Conservation (phyloP, 2,797 vertebrate species). For the Paramormyrops hopkinsi region DNA sequence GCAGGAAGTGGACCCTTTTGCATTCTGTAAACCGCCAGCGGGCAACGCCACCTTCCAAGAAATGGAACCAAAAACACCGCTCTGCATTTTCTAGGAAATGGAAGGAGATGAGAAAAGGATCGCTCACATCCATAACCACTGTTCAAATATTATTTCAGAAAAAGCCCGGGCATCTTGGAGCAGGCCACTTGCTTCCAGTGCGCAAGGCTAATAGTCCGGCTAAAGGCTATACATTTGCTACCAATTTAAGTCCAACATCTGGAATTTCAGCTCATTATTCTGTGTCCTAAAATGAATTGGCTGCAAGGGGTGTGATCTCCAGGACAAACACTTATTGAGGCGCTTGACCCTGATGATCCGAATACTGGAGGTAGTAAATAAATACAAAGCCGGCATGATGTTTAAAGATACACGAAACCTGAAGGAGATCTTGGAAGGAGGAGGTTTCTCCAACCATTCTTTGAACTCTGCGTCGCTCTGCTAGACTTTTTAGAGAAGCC, state of each 20-base stretch:
- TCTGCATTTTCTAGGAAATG: slow-evolving; percentile 56
- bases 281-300: slow-evolving; percentile 41
- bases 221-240: slow-evolving; percentile 59
- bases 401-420: slow-evolving; percentile 37
- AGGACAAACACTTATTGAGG: slow-evolving; percentile 56
- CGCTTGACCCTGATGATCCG: slow-evolving; percentile 50
- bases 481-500: slow-evolving; percentile 45
- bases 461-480: slow-evolving; percentile 35
- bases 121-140: slow-evolving; percentile 55
- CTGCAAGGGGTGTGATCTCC: slow-evolving; percentile 45
- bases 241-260: slow-evolving; percentile 56
- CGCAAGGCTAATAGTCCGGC: slow-evolving; percentile 46
- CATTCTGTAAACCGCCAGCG: slow-evolving; percentile 39
- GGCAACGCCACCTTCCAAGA: slow-evolving; percentile 53
- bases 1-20: slow-evolving; percentile 15
- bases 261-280: slow-evolving; percentile 50
- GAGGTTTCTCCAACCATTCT: slow-evolving; percentile 40
- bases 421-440: slow-evolving; percentile 50
- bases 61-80: slow-evolving; percentile 57
- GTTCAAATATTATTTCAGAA: slow-evolving; percentile 68
- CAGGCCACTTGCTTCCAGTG: slow-evolving; percentile 37
- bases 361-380: slow-evolving; percentile 56
- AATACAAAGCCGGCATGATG: slow-evolving; percentile 47
- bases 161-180: slow-evolving; percentile 53
- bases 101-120: slow-evolving; percentile 59